Base-by-base conservation (phyloP, 2,888 invertebrate species). In the Eupithecia dodoneata region DNA sequence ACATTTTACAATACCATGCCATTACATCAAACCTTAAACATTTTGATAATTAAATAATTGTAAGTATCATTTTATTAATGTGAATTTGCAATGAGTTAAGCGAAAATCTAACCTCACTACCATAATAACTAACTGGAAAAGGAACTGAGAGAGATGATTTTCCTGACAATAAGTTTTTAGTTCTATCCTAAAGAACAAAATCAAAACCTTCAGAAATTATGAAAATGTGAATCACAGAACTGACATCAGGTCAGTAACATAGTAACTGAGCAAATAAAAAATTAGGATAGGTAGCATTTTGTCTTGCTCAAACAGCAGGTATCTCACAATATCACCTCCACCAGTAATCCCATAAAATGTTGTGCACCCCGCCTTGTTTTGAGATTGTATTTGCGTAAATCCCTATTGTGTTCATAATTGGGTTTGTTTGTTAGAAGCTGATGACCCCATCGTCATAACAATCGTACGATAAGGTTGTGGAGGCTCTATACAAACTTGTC, bases 351-450 rank as follows among this genome's bases (percentile, higher is more conserved):
- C 42, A 3, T 15, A 70, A 70, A 70, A 47, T 70, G 47, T 70
- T 70, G 47, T 45, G 47, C 2, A 70, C 47, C 30, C 70, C 70
- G 18, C 18, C 70, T n/a, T 45, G 69, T 45, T 45, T 45, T 47
- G 42, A 42, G 42, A 6, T 42, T 45, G 12, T 47, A 30, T 70
- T 49, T 70, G 47, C 44, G 45, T n/a, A 70, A 12, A 70, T 18
- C 13, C 70, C 69, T 69, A 70, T 70, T 70, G 18, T 45, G 70
- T 9, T 70, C 7, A 47, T 70, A 70, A 70, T 70, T 70, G 70
- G 70, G n/a, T 69, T 69, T 44, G 30, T 59, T 59, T 59, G n/a
- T 2, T 12, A 63, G 63, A 12, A 10, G 30, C 63, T 63, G 18
- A 18, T 18, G 59, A 18, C 10, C 10, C 63, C 10, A 4, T 30